A percentile compares a stretch with the other conserved stretches of the same genome.
phyloP scores from a whole-genome alignment of 2,797 vertebrate species.

The Girardinus metallicus region DNA sequence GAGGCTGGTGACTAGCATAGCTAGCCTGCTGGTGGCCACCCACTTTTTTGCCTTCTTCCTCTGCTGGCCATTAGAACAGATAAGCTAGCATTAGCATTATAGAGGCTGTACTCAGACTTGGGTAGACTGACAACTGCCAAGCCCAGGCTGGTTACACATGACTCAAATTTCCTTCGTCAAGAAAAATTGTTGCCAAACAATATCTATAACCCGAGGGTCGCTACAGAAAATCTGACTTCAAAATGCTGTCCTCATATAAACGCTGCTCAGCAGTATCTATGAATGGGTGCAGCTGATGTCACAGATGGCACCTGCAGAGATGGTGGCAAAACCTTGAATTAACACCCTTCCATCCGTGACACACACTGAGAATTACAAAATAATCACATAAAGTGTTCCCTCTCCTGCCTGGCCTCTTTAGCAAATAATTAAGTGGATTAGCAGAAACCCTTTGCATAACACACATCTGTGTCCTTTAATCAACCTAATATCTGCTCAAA shows the following conservation, averaged over 20 bases:
- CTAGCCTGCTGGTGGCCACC: too few relatives aligned
- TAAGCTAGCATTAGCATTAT: too few relatives aligned
- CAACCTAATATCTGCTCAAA: conserved; percentile 68
- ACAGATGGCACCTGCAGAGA: conserved; percentile 23
- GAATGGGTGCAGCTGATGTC: conserved; percentile 15
- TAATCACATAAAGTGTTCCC: conserved; percentile 75
- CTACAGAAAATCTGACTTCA: background rate
- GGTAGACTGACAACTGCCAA: background rate
- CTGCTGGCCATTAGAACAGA: too few relatives aligned
- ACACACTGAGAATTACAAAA: conserved; percentile 70
- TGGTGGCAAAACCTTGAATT: conserved; percentile 58
- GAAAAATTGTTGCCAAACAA: background rate
- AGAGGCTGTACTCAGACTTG: too few relatives aligned
- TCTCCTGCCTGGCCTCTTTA: conserved; percentile 69
- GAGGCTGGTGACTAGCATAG: too few relatives aligned
- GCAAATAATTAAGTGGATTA: conserved; percentile 78
- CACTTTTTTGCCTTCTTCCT: too few relatives aligned
- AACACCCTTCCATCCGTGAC: conserved; percentile 62
- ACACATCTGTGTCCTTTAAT: conserved; percentile 83
- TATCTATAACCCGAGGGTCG: background rate
- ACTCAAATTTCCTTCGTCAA: background rate
- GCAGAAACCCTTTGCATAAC: conserved; percentile 72
- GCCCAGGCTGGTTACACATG: too few relatives aligned
- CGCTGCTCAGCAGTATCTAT: background rate
- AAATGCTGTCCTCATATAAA: background rate